These are phyloP conservation scores for Athalia rosae DNA, from an alignment of 2,888 invertebrate species.

Conservation along the genomic window DNA sequence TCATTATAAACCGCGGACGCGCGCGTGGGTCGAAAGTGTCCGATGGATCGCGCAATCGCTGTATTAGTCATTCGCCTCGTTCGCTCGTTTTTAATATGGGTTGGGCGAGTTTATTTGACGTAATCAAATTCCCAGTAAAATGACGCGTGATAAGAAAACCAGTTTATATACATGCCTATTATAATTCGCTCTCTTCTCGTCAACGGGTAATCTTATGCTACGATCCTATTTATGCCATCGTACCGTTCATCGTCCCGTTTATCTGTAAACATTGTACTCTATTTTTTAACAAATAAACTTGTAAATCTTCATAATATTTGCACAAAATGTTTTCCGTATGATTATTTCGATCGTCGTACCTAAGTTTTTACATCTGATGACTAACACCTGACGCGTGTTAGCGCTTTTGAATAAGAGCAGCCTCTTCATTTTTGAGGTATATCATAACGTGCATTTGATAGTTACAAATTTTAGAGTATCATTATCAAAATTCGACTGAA, in stretches of 20 bases:
- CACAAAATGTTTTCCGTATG: no score
- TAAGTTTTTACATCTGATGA: no score
- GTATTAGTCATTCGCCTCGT: constrained; percentile 64
- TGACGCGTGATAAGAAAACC: constrained; percentile 66
- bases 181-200: not conserved
- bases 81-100: constrained; percentile 67
- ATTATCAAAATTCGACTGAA: no score
- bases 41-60: constrained; percentile 63
- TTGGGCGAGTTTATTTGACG: constrained; percentile 67
- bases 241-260: not conserved
- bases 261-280: not conserved
- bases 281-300: no score
- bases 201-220: not conserved
- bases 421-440: no score
- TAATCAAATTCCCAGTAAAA: constrained; percentile 68
- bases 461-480: no score
- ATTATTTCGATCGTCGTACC: no score
- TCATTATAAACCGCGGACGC: constrained; percentile 49
- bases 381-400: no score
- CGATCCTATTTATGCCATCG: not conserved
- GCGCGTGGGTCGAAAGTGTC: constrained; percentile 66
- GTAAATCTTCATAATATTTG: no score
- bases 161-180: constrained; percentile 17
- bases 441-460: no score
- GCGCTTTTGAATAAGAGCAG: no score